phyloP scores from a whole-genome alignment of 2,888 invertebrate species.

The Nebria salina region DNA sequence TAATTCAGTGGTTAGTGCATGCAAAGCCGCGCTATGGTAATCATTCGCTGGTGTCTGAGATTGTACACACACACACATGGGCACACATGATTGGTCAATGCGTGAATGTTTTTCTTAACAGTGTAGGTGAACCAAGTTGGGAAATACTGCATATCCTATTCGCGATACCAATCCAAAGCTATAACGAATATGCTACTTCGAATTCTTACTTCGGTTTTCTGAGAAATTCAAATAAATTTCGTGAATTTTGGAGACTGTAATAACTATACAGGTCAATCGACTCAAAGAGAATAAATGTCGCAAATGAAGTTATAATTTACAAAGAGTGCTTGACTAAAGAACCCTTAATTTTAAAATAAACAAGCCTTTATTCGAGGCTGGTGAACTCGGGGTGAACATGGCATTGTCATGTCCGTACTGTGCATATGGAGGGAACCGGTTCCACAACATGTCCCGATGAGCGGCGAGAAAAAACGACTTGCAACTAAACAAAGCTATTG shows the following conservation, averaged over 20 bases:
- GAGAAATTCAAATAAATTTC: no score
- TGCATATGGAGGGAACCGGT: constrained; percentile 28
- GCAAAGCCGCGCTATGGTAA: constrained; percentile 2
- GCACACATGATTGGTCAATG: not conserved
- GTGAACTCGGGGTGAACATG: constrained; percentile 55
- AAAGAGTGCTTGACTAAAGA: not conserved
- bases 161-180: not conserved
- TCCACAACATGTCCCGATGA: constrained; percentile 22
- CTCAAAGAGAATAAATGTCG: not conserved
- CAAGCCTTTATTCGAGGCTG: constrained; percentile 56
- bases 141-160: not conserved
- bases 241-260: not conserved
- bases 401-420: constrained; percentile 54
- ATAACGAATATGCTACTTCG: not conserved
- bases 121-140: not conserved
- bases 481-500: constrained; percentile 38
- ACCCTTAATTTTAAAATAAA: not conserved
- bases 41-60: not conserved
- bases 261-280: not conserved
- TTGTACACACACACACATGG: constrained; percentile 10
- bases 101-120: not conserved
- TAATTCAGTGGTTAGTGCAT: constrained; percentile 1
- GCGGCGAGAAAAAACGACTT: constrained; percentile 26
- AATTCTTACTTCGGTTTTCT: no score
- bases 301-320: not conserved